A percentile compares a stretch with the other conserved stretches of the same genome.
Evolutionary conservation across 2,888 invertebrate species (phyloP).

Genomic region (Cacoxenus indagator): DNA sequence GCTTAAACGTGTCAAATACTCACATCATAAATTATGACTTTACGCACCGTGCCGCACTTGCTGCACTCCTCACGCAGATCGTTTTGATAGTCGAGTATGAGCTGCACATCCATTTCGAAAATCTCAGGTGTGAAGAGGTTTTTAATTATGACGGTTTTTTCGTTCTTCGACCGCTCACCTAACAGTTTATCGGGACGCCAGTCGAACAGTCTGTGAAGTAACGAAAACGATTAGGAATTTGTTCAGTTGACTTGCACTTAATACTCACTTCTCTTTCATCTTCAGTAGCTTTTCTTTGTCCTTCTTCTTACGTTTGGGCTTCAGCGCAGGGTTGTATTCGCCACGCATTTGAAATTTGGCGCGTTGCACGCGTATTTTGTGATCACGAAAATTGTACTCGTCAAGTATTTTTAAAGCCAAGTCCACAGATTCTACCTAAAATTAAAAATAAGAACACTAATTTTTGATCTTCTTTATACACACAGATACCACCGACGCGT

Average conservation of each 20-base stretch:
- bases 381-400: constrained; percentile 84
- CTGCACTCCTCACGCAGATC: constrained; percentile 90
- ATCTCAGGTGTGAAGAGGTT: constrained; percentile 91
- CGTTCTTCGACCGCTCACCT: constrained; percentile 89
- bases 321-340: constrained; percentile 90
- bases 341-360: constrained; percentile 97
- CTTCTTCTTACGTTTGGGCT: constrained; percentile 91
- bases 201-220: constrained; percentile 81
- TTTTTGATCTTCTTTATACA: background rate
- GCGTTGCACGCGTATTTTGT: constrained; percentile 88
- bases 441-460: constrained; percentile 28
- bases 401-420: constrained; percentile 93
- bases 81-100: constrained; percentile 91
- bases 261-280: constrained; percentile 85
- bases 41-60: constrained; percentile 93
- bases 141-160: constrained; percentile 91
- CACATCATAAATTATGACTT: constrained; percentile 92
- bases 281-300: constrained; percentile 93
- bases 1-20: too few species aligned
- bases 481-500: constrained; percentile 61
- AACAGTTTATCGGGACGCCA: constrained; percentile 95
- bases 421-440: constrained; percentile 90
- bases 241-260: constrained; percentile 7
- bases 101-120: constrained; percentile 90
- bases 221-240: background rate